Evolutionary conservation across 2,113 vertebrate genomes (phyloP).

Genomic region (Poicephalus meyeri): DNA sequence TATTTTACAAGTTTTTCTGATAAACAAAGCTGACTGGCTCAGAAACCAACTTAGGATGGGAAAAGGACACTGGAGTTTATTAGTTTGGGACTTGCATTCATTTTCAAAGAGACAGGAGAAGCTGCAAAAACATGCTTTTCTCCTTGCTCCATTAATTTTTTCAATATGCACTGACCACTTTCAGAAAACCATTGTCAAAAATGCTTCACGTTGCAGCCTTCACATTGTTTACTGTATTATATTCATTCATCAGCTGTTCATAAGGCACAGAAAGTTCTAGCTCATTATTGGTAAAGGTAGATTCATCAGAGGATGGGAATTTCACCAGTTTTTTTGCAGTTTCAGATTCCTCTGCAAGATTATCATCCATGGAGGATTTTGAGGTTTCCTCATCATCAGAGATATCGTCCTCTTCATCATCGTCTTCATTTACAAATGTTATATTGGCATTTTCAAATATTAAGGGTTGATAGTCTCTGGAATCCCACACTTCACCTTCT

Average conservation of each 20-base stretch:
- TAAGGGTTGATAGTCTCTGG: constrained; percentile 84
- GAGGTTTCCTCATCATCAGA: constrained; percentile 83
- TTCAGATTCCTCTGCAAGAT: constrained; percentile 74
- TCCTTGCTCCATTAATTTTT: not conserved
- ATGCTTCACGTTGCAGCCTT: constrained; percentile 73
- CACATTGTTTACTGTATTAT: constrained; percentile 84
- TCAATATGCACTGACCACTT: not conserved
- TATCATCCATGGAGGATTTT: constrained; percentile 90
- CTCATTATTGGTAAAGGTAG: constrained; percentile 85
- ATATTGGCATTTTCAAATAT: constrained; percentile 88
- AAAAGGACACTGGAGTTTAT: constrained; percentile 2
- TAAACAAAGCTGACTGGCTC: constrained; percentile 13
- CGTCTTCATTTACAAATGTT: constrained; percentile 82
- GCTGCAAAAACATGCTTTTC: not conserved
- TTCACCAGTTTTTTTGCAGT: constrained; percentile 76
- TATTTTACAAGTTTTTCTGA: constrained; percentile 50
- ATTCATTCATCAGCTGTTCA: constrained; percentile 90
- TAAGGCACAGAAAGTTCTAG: constrained; percentile 87
- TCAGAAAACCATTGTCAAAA: not conserved
- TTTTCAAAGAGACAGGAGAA: constrained; percentile 22
- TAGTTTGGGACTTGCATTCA: constrained; percentile 27
- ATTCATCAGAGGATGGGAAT: constrained; percentile 83
- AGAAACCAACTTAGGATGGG: not conserved
- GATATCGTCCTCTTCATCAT: constrained; percentile 71
- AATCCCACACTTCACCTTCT: constrained; percentile 84